Conservation (phyloP, 2,797 vertebrate species). For the Philypnodon macrostomus region DNA sequence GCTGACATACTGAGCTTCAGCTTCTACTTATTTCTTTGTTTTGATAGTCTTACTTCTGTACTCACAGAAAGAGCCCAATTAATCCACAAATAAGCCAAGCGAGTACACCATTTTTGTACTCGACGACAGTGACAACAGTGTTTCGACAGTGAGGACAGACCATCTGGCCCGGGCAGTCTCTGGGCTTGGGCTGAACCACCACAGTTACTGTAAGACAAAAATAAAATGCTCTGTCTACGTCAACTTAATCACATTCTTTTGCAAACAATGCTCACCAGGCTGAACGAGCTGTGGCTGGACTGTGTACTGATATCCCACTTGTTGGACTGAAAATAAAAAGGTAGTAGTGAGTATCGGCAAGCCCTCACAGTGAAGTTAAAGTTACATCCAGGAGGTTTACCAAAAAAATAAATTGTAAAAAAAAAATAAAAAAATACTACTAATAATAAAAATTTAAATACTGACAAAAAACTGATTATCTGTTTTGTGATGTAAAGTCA, state of each 20-base stretch:
- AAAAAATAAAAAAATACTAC: too few species aligned
- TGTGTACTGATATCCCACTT: not conserved
- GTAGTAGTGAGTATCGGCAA: not conserved
- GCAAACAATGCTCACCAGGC: not conserved
- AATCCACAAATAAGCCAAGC: slow-evolving; percentile 60
- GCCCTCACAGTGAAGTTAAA: too few species aligned
- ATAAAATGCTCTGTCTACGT: not conserved
- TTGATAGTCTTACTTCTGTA: not conserved
- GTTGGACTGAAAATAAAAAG: not conserved
- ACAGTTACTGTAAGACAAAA: slow-evolving; percentile 8
- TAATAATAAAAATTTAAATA: too few species aligned
- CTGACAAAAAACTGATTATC: too few species aligned
- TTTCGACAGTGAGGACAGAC: slow-evolving; percentile 72
- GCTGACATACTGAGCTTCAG: too few species aligned
- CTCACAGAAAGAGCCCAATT: slow-evolving; percentile 37
- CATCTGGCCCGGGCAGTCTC: slow-evolving; percentile 57
- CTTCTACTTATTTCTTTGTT: too few species aligned
- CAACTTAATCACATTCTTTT: not conserved
- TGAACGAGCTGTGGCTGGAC: not conserved
- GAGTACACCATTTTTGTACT: slow-evolving; percentile 57
- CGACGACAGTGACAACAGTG: slow-evolving; percentile 58
- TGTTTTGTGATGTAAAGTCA: too few species aligned
- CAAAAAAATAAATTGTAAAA: too few species aligned
- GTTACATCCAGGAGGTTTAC: too few species aligned
- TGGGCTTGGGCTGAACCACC: slow-evolving; percentile 18